Percentiles rank a stretch among this genome's conserved stretches.
Conservation (phyloP, 1,140 invertebrate species). For the Solenopsis fugax region DNA sequence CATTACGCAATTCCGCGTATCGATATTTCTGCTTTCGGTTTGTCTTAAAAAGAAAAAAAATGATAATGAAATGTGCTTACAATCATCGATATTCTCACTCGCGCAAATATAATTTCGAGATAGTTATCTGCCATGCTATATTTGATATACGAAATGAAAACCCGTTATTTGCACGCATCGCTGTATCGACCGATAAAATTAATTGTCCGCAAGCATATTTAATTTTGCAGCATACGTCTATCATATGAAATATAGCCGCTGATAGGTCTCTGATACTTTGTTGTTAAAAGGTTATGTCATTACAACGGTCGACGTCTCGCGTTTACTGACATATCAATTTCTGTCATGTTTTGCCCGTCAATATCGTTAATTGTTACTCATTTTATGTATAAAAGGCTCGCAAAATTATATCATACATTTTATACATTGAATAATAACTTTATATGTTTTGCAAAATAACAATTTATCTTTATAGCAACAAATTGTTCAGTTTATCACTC, state of each 20-base stretch:
- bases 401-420: slow-evolving; percentile 36
- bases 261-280: slow-evolving; percentile 33
- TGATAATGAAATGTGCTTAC: slow-evolving; percentile 7
- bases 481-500: background rate
- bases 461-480: background rate
- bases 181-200: slow-evolving; percentile 42
- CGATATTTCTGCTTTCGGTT: slow-evolving; percentile 11
- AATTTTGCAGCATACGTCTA: slow-evolving; percentile 32
- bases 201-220: slow-evolving; percentile 42
- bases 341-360: slow-evolving; percentile 12
- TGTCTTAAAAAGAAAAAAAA: slow-evolving; percentile 14
- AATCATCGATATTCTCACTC: slow-evolving; percentile 27
- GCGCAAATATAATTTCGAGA: slow-evolving; percentile 58
- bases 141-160: slow-evolving; percentile 54
- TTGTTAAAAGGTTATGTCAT: slow-evolving; percentile 42
- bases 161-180: slow-evolving; percentile 48
- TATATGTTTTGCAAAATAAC: background rate
- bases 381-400: slow-evolving; percentile 15
- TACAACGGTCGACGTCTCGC: background rate
- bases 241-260: slow-evolving; percentile 1
- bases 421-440: slow-evolving; percentile 1
- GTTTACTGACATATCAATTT: slow-evolving; percentile 43
- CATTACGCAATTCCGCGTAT: background rate
- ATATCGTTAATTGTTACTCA: slow-evolving; percentile 21
- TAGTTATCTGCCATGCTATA: slow-evolving; percentile 39